phyloP scores from a whole-genome alignment of 1,140 invertebrate species.

The Drosophila leontia region DNA sequence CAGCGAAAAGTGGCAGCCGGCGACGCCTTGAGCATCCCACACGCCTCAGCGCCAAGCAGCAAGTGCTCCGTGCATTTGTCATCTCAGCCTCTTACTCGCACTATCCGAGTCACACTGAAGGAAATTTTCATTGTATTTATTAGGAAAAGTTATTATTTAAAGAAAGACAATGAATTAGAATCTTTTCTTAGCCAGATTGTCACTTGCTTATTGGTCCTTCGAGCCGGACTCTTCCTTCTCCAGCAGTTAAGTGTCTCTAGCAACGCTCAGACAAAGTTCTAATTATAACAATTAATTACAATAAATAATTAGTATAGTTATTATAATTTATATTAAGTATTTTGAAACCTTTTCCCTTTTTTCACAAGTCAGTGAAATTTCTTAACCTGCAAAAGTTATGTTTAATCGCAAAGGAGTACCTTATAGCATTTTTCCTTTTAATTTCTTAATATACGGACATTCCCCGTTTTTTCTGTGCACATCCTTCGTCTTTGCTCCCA shows the following conservation, averaged over 20 bases:
- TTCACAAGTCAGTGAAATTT: too few relatives aligned
- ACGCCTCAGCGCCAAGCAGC: conserved; percentile 56
- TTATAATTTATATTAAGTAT: too few relatives aligned
- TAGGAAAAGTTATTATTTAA: neutral
- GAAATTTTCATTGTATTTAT: neutral
- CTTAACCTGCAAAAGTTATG: neutral
- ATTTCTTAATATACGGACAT: neutral
- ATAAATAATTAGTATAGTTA: too few relatives aligned
- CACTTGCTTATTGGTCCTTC: neutral
- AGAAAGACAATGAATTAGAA: neutral
- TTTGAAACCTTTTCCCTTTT: too few relatives aligned
- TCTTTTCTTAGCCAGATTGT: neutral
- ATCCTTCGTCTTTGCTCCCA: conserved; percentile 36
- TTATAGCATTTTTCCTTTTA: neutral
- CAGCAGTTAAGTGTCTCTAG: neutral
- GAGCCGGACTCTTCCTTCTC: neutral
- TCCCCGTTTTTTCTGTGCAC: conserved; percentile 3
- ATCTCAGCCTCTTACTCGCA: neutral
- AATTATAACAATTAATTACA: neutral
- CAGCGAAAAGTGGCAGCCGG: conserved; percentile 78
- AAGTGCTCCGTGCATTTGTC: conserved; percentile 49
- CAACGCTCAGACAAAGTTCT: too few relatives aligned
- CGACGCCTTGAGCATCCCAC: conserved; percentile 46
- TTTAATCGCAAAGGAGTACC: neutral
- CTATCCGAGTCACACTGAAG: neutral